Conservation (phyloP, 2,113 vertebrate species). For the Tychaedon coryphoeus region DNA sequence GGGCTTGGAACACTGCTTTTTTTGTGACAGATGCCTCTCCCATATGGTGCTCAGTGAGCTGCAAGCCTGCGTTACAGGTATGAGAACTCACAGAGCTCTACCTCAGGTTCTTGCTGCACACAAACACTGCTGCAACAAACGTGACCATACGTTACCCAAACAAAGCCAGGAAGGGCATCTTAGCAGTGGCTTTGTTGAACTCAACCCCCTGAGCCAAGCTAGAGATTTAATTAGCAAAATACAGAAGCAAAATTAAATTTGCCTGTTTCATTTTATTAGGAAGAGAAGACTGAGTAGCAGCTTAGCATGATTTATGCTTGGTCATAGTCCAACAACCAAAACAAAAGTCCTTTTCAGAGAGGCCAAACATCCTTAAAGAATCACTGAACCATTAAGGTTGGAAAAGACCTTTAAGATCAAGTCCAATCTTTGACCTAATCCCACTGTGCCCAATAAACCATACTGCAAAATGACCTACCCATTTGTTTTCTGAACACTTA, state of each 20-base stretch:
- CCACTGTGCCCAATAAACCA: neutral
- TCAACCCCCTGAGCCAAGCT: neutral
- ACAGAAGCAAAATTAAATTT: neutral
- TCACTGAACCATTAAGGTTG: neutral
- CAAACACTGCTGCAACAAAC: neutral
- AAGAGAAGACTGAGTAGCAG: neutral
- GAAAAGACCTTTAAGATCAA: neutral
- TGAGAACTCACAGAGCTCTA: neutral
- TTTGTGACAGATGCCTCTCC: neutral
- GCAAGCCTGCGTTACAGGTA: neutral
- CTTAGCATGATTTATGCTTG: neutral
- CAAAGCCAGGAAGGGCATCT: neutral
- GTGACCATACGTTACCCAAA: neutral
- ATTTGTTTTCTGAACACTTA: neutral
- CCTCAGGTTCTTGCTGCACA: neutral
- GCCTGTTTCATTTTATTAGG: conserved; percentile 1
- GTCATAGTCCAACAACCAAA: neutral
- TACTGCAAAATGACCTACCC: neutral
- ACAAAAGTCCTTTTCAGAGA: neutral
- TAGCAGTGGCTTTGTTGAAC: neutral
- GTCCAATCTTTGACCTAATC: neutral
- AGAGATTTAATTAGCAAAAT: neutral
- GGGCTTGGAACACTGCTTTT: neutral
- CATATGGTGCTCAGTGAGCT: conserved; percentile 5
- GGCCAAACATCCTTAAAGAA: neutral